Base-by-base conservation (phyloP, 2,888 invertebrate species). In the Lasioglossum zephyrum region DNA sequence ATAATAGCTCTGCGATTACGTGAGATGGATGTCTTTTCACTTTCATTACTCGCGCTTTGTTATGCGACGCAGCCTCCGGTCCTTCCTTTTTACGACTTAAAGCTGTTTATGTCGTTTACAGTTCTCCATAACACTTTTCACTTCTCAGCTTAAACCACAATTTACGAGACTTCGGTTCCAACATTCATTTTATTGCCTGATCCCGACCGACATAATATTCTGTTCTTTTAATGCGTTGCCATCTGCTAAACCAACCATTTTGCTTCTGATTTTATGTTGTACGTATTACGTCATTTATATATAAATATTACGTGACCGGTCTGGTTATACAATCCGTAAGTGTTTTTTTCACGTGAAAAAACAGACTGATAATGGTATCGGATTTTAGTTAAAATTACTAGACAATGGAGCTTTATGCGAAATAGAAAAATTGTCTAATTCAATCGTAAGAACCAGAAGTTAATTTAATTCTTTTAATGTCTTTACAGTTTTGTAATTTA, bases 101-200 rank as follows among this genome's bases (percentile, higher is more conserved):
- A 85, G 73, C 79, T 74, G 82, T 83, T 77, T 77, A 72, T 78
- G 84, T 78, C 84, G 83, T 72, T 80, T 74, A 84, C 84, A 81
- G 73, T 73, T 77, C 86, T 57, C 73, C 81, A 77, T 80, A 79
- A 85, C 79, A 80, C 82, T 88, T 84, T 77, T 72, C 86, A 81
- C 79, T 70, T 77, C 83, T 31, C 79, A 79, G 69, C 81, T 89
- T 88, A 80, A 85, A 87, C 89, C 82, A 53, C 85, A 88, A 89
- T 89, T 88, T 88, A 89, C 80, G 89, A 82, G 69, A 79, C 81
- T 82, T 87, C 77, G 87, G 88, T 85, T 88, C 77, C 78, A 85
- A 88, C 85, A 88, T 88, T 85, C 88, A 89, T 88, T 88, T 88
- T 75, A 70, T 77, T 69, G 82, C 41, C 78, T 70, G 72, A 77